These are phyloP conservation scores for Molossus alvarezi DNA, from an alignment of 2,797 vertebrate genomes.

Conservation along the genomic window DNA sequence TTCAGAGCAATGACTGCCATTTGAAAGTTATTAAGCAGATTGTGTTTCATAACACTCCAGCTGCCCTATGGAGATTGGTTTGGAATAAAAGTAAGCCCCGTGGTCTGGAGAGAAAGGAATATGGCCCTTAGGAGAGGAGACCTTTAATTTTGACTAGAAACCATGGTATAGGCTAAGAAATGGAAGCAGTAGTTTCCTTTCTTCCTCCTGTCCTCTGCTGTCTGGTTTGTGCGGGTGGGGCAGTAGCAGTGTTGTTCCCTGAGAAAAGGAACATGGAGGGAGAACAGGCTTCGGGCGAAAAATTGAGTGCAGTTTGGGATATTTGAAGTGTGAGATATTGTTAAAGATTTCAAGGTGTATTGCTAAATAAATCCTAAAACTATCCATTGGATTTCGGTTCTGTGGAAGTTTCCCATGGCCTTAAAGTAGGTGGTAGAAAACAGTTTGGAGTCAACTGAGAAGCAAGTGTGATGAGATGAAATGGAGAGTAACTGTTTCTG, in stretches of 20 bases:
- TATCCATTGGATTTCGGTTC: neutral
- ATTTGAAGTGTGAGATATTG: neutral
- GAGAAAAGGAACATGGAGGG: neutral
- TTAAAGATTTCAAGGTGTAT: neutral
- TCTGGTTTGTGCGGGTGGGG: neutral
- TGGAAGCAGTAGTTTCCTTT: neutral
- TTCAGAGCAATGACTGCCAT: neutral
- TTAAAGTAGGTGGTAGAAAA: neutral
- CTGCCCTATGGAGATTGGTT: neutral
- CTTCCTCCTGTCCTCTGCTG: neutral
- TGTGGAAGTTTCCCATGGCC: neutral
- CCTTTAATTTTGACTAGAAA: neutral
- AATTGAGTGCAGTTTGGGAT: slow-evolving; percentile 14
- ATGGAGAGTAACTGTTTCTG: neutral
- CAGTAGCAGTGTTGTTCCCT: neutral
- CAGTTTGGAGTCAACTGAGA: neutral
- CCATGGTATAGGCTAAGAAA: neutral
- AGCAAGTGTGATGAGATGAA: neutral
- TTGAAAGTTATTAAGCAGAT: neutral
- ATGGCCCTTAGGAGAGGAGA: neutral
- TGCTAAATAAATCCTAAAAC: neutral
- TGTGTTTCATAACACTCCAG: neutral
- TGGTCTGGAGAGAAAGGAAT: neutral
- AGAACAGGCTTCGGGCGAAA: neutral
- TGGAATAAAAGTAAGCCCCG: neutral